phyloP scores from a whole-genome alignment of 2,113 vertebrate genomes.

The Meriones unguiculatus region DNA sequence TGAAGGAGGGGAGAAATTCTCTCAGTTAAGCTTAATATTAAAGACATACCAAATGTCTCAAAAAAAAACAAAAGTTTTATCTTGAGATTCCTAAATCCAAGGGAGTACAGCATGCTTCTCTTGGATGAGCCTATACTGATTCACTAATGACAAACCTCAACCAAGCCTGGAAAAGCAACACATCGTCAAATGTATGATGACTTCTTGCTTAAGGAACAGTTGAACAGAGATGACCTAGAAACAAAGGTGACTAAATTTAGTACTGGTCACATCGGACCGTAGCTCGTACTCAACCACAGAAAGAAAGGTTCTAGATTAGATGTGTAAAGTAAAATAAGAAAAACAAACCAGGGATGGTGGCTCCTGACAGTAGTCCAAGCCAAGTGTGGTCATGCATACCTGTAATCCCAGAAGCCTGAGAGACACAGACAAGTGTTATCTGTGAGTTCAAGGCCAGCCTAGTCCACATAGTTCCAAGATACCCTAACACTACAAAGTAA shows the following conservation, averaged over 20 bases:
- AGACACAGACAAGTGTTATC: not conserved
- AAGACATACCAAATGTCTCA: slow-evolving; percentile 8
- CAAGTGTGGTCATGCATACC: not conserved
- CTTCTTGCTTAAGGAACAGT: slow-evolving; percentile 35
- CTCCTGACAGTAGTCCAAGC: not conserved
- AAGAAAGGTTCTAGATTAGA: not conserved
- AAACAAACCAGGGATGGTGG: not conserved
- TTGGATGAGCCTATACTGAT: slow-evolving; percentile 1
- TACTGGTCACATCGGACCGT: not conserved
- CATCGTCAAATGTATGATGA: slow-evolving; percentile 40
- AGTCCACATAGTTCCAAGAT: not conserved
- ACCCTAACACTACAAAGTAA: not conserved
- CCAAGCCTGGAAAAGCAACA: slow-evolving; percentile 47
- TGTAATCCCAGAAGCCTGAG: not conserved
- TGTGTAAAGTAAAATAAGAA: slow-evolving; percentile 31
- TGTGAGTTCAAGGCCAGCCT: not conserved
- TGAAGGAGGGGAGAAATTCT: slow-evolving; percentile 44
- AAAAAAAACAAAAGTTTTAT: not conserved
- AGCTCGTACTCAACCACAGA: not conserved
- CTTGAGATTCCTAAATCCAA: slow-evolving; percentile 47
- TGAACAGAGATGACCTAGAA: slow-evolving; percentile 23
- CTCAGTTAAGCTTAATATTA: slow-evolving; percentile 50
- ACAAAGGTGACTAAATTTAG: slow-evolving; percentile 1
- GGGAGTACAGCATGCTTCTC: not conserved
- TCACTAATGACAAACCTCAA: slow-evolving; percentile 56